These are phyloP conservation scores for Caenorhabditis virilis DNA, from an alignment of 2,888 invertebrate species.

Conservation along the genomic window DNA sequence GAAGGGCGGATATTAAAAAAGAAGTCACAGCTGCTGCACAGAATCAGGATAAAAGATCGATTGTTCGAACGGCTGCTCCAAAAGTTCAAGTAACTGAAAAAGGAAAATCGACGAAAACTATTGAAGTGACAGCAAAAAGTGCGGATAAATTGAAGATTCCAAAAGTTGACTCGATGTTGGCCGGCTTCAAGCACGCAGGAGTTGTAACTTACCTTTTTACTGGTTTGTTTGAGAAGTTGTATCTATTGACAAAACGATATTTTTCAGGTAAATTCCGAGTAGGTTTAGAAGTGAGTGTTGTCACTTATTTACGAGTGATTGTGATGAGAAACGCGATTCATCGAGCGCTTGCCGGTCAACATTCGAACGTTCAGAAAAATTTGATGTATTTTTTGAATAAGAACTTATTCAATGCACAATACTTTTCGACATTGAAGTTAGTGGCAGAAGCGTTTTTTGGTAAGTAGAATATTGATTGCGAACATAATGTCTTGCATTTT, in stretches of 20 bases:
- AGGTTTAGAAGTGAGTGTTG: constrained; percentile 7
- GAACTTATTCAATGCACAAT: constrained; percentile 65
- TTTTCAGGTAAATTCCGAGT: constrained; percentile 17
- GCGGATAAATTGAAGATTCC: constrained; percentile 32
- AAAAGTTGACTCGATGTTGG: constrained; percentile 26
- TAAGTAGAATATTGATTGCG: constrained; percentile 9
- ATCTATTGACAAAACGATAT: neutral
- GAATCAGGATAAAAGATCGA: constrained; percentile 21
- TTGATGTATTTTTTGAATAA: constrained; percentile 79
- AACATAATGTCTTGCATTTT: constrained; percentile 7
- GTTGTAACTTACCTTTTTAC: constrained; percentile 14
- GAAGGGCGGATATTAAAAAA: constrained; percentile 72
- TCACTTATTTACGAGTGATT: constrained; percentile 28
- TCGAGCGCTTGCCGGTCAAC: constrained; percentile 35
- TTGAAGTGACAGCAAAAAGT: constrained; percentile 31
- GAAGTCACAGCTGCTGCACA: constrained; percentile 20
- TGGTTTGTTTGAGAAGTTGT: neutral
- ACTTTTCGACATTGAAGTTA: constrained; percentile 55
- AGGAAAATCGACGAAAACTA: constrained; percentile 10
- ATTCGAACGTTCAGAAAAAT: constrained; percentile 78
- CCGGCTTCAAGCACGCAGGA: constrained; percentile 26
- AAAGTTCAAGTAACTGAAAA: constrained; percentile 24
- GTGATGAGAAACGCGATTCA: constrained; percentile 34
- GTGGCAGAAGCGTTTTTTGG: constrained; percentile 51
- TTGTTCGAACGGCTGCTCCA: constrained; percentile 27